These are phyloP conservation scores for Petrocephalus sullivani DNA, from an alignment of 2,797 vertebrate genomes.

Conservation along the genomic window DNA sequence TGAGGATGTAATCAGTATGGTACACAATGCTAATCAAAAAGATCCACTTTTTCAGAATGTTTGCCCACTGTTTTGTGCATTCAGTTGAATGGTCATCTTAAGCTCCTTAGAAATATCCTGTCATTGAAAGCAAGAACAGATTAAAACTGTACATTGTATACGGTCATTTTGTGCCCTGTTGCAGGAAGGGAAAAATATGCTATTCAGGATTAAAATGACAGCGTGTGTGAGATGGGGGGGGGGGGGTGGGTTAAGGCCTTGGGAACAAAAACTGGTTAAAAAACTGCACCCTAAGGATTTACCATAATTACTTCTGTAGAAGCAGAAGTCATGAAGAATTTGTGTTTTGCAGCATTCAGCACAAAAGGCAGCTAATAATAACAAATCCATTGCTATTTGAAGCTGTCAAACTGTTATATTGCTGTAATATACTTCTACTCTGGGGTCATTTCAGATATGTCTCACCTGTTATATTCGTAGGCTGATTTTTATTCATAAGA, in stretches of 20 bases:
- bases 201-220: background rate
- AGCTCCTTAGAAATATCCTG: background rate
- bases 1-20: background rate
- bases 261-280: background rate
- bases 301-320: background rate
- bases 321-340: constrained; percentile 10
- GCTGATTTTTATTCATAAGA: constrained; percentile 13
- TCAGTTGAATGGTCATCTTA: background rate
- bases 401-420: background rate
- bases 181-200: background rate
- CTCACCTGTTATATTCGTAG: background rate
- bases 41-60: background rate
- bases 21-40: background rate
- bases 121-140: background rate
- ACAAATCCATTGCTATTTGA: constrained; percentile 1
- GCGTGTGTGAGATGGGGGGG: background rate
- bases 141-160: background rate
- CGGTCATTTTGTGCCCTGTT: background rate
- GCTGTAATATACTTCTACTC: background rate
- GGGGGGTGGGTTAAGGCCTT: background rate
- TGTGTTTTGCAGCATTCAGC: background rate
- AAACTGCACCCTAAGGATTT: background rate
- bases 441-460: background rate
- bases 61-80: background rate
- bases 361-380: background rate